Conservation (phyloP, 2,797 vertebrate species). For the Brachymystax lenok region DNA sequence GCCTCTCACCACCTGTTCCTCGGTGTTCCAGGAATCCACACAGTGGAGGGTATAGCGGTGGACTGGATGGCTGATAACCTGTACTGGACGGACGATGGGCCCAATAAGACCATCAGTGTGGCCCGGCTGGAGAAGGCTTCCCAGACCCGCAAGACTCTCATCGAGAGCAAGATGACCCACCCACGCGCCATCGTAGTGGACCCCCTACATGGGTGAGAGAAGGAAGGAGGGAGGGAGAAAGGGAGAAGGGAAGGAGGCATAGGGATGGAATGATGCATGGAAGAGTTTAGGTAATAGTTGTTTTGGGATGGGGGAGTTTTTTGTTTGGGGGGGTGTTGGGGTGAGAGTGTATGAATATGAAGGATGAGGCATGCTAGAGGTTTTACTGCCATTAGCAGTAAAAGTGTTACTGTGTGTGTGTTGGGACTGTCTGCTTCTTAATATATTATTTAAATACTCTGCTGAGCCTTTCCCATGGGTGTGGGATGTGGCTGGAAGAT, state of each 20-base stretch:
- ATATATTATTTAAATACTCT: neutral
- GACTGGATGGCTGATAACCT: constrained; percentile 99
- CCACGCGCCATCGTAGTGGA: constrained; percentile 95
- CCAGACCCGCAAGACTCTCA: constrained; percentile 91
- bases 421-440: neutral
- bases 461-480: neutral
- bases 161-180: constrained; percentile 97
- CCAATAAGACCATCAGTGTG: constrained; percentile 97
- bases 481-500: neutral
- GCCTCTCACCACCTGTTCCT: neutral
- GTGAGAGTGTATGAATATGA: too few relatives aligned
- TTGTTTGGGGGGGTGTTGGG: too few relatives aligned
- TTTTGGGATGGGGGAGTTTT: too few relatives aligned
- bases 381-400: too few relatives aligned
- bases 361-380: too few relatives aligned
- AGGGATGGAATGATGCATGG: too few relatives aligned
- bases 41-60: constrained; percentile 94
- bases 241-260: constrained; percentile 12
- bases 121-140: constrained; percentile 95
- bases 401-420: neutral
- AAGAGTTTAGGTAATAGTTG: too few relatives aligned
- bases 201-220: constrained; percentile 87
- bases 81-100: constrained; percentile 97
- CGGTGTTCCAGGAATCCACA: constrained; percentile 85
- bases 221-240: neutral